Evolutionary conservation across 2,113 vertebrate genomes (phyloP), one percentile per base, ranked within the genome.

Genomic region (Takifugu bimaculatus): DNA sequence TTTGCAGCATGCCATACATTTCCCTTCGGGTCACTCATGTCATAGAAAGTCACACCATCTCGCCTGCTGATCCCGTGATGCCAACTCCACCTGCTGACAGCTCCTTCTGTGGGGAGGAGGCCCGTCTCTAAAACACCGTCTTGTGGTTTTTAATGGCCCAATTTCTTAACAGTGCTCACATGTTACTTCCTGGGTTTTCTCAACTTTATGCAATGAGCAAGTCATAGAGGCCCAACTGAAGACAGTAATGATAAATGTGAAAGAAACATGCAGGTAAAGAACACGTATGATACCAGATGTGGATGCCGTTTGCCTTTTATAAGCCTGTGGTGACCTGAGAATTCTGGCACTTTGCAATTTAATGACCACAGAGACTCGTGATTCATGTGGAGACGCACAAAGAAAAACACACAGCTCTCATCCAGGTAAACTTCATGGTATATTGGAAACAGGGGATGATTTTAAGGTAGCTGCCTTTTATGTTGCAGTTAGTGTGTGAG

Each of bases 31-130:
- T 39, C 1, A n/a, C 48, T 49, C 15, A 25, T 49, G 57, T 29
- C 49, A 35, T 5, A 1, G 12, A 59, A 4, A 60, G 43, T 5
- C 29, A 55, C 20, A 26, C 14, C 14, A 0, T 72, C 88, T 95
- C 49, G 92, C 88, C 54, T n/a, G 92, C 85, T 0, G 93, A 91
- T 54, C 94, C 94, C 89, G 94, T 93, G 68, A 95, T 88, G 1
- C 80, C 50, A 94, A 92, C 70, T 94, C 20, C 20, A 20, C 20
- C 92, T 4, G 91, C 80, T 0, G 86, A 71, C 0, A 81, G 57
- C 3, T 88, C 88, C 0, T 86, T 76, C 0, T 87, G 87, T 43
- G 57, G 20, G 4, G 6, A 44, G n/a, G 52, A 45, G 44, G 7
- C 3, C 29, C 14, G 15, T 4, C 3, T 12, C 27, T 50, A 44